These are phyloP conservation scores for Orientallactaga bullata DNA, from an alignment of 2,113 vertebrate genomes.

Conservation along the genomic window DNA sequence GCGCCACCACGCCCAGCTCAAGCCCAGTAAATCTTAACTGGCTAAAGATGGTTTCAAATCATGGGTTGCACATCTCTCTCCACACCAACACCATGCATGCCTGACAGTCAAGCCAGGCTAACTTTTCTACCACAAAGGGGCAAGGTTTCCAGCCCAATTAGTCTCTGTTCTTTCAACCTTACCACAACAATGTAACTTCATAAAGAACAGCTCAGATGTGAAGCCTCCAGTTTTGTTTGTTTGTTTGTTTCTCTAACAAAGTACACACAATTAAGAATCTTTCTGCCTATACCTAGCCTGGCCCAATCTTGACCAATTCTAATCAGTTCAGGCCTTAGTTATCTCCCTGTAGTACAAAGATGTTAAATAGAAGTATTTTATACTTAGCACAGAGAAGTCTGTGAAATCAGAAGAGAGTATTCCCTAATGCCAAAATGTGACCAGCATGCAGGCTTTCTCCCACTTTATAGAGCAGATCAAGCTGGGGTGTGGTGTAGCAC, in stretches of 20 bases:
- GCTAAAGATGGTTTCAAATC: not conserved
- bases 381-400: not conserved
- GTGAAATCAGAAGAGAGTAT: not conserved
- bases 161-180: not conserved
- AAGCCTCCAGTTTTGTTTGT: not conserved
- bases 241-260: not conserved
- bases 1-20: too few species aligned
- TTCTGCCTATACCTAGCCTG: not conserved
- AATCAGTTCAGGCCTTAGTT: not conserved
- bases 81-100: not conserved
- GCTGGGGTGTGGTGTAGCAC: too few species aligned
- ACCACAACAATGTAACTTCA: not conserved
- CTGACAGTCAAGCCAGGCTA: not conserved
- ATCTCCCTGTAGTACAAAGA: not conserved
- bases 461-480: not conserved
- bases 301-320: not conserved
- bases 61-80: not conserved
- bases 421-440: not conserved
- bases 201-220: not conserved
- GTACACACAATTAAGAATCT: not conserved
- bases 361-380: not conserved
- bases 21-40: conserved; percentile 4
- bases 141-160: not conserved
- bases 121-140: not conserved
- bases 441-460: not conserved